phyloP scores from a whole-genome alignment of 2,113 vertebrate species.

The Clarias macrocephalus region DNA sequence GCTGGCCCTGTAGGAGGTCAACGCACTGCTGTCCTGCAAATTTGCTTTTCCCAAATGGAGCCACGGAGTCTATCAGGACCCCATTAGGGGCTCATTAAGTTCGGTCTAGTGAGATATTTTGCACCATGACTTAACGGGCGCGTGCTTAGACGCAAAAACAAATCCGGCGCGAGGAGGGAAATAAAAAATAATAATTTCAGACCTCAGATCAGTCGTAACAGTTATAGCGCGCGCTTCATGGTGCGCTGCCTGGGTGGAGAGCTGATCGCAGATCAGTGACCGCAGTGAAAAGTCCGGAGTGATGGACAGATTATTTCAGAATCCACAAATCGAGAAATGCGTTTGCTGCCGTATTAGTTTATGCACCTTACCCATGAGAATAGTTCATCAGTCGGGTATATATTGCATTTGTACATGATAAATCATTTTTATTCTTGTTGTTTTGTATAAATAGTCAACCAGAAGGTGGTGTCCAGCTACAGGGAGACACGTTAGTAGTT shows the following conservation, averaged over 20 bases:
- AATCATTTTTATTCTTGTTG: background rate
- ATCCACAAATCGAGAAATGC: background rate
- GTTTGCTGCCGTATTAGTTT: background rate
- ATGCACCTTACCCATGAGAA: background rate
- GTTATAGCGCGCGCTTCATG: background rate
- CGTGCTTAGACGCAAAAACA: conserved; percentile 43
- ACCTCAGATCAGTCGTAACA: conserved; percentile 23
- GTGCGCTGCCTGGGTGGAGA: background rate
- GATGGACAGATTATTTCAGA: background rate
- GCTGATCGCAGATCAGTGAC: conserved; percentile 34
- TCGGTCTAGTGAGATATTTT: conserved; percentile 52
- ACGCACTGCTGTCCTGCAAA: conserved; percentile 22
- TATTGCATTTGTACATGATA: background rate
- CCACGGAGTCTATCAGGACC: conserved; percentile 52
- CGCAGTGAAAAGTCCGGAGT: background rate
- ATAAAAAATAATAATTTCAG: background rate
- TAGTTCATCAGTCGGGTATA: too few species aligned
- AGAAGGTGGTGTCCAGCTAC: background rate
- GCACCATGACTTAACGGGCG: conserved; percentile 59
- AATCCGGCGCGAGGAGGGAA: too few species aligned
- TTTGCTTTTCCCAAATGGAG: conserved; percentile 57
- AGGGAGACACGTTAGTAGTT: background rate
- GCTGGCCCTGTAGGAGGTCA: conserved; percentile 51
- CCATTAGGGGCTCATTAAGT: conserved; percentile 63
- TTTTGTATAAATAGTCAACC: background rate